Conservation (phyloP, 2,888 invertebrate genomes). For the Lomographa bimaculata region DNA sequence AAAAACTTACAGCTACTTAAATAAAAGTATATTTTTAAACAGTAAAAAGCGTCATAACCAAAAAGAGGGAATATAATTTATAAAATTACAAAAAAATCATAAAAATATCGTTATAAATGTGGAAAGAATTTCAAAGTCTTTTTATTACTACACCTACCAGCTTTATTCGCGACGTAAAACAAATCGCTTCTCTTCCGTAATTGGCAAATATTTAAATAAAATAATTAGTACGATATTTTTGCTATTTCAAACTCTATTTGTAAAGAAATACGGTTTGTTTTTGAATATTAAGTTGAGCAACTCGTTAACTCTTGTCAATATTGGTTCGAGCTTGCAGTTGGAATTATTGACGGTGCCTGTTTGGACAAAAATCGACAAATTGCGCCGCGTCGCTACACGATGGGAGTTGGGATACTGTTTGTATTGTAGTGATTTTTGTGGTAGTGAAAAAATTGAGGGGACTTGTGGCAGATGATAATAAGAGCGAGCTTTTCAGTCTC, state of each 20-base stretch:
- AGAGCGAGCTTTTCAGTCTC: too few relatives aligned
- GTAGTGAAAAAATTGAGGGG: not conserved
- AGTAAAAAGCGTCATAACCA: too few relatives aligned
- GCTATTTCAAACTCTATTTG: not conserved
- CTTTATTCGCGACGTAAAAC: conserved; percentile 37
- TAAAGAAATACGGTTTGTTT: conserved; percentile 9
- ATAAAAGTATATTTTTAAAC: too few relatives aligned
- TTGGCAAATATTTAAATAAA: conserved; percentile 68
- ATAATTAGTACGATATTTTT: conserved; percentile 50
- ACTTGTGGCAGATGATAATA: too few relatives aligned
- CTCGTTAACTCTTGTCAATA: conserved; percentile 72
- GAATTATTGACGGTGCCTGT: conserved; percentile 68
- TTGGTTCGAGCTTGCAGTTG: conserved; percentile 57
- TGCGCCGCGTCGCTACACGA: conserved; percentile 22
- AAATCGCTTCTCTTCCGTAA: conserved; percentile 51
- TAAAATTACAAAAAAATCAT: too few relatives aligned
- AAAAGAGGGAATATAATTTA: too few relatives aligned
- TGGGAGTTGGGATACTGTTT: conserved; percentile 13
- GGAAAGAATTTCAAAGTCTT: not conserved
- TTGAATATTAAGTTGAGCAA: conserved; percentile 27
- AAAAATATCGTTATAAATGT: too few relatives aligned
- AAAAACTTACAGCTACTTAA: too few relatives aligned
- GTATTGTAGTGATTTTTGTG: conserved; percentile 11
- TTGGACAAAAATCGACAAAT: conserved; percentile 59
- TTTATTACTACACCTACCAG: conserved; percentile 25